A percentile compares a stretch with the other conserved stretches of the same genome.
phyloP scores from a whole-genome alignment of 2,888 invertebrate species.

The Horisme vitalbata region DNA sequence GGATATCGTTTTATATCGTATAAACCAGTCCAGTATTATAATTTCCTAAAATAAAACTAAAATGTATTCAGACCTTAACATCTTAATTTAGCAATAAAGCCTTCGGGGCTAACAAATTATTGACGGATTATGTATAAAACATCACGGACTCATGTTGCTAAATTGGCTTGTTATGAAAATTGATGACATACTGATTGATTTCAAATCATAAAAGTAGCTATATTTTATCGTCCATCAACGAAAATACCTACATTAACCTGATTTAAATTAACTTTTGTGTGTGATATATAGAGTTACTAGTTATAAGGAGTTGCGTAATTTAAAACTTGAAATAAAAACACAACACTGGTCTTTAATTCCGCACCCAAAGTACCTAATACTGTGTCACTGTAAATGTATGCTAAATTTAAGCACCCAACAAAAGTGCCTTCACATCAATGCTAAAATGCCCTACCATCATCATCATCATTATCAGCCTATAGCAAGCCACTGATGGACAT shows the following conservation, averaged over 20 bases:
- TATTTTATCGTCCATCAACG: conserved; percentile 9
- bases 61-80: conserved; percentile 27
- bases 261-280: conserved; percentile 9
- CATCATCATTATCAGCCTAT: too few relatives aligned
- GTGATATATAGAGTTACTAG: not conserved
- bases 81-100: conserved; percentile 40
- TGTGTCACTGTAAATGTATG: too few relatives aligned
- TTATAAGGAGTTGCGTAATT: too few relatives aligned
- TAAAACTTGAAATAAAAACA: too few relatives aligned
- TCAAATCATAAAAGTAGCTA: conserved; percentile 19
- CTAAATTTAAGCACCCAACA: too few relatives aligned
- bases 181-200: conserved; percentile 22
- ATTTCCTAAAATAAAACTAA: conserved; percentile 23
- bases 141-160: conserved; percentile 17
- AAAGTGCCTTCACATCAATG: too few relatives aligned
- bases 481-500: too few relatives aligned
- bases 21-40: conserved; percentile 20
- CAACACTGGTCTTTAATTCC: too few relatives aligned
- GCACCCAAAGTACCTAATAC: too few relatives aligned
- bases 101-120: conserved; percentile 34
- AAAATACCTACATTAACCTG: conserved; percentile 10
- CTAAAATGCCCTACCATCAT: too few relatives aligned
- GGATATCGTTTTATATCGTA: conserved; percentile 18
- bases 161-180: conserved; percentile 25
- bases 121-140: conserved; percentile 26